phyloP scores from a whole-genome alignment of 1,140 invertebrate genomes.

The Caenorhabditis inopinata region DNA sequence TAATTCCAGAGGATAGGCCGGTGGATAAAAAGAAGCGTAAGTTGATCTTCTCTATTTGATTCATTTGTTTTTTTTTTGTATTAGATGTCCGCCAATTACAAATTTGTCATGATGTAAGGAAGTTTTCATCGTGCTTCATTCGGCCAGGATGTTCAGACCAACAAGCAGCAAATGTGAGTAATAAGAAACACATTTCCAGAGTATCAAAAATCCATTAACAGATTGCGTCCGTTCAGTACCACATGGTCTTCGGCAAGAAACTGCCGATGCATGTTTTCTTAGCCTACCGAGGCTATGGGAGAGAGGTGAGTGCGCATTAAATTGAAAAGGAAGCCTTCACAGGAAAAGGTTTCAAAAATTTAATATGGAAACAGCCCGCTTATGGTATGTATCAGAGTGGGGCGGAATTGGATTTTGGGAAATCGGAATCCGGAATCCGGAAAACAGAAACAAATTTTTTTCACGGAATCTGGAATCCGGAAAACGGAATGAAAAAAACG shows the following conservation, averaged over 20 bases:
- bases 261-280: constrained; percentile 38
- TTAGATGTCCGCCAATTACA: constrained; percentile 1
- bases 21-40: constrained; percentile 12
- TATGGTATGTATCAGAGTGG: too few species aligned
- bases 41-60: neutral
- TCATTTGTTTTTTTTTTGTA: neutral
- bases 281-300: constrained; percentile 38
- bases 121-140: constrained; percentile 36
- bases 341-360: too few species aligned
- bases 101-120: constrained; percentile 39
- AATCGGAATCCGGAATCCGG: too few species aligned
- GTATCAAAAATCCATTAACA: constrained; percentile 14
- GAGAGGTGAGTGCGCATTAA: constrained; percentile 7
- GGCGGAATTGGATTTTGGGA: too few species aligned
- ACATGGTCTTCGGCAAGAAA: constrained; percentile 44
- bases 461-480: too few species aligned
- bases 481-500: too few species aligned
- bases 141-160: constrained; percentile 36
- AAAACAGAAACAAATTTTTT: too few species aligned
- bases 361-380: too few species aligned
- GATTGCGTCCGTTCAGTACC: constrained; percentile 42
- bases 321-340: too few species aligned
- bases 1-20: neutral
- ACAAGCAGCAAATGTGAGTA: constrained; percentile 21
- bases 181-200: neutral